phyloP scores from a whole-genome alignment of 2,888 invertebrate species.

The Phorcus lineatus region DNA sequence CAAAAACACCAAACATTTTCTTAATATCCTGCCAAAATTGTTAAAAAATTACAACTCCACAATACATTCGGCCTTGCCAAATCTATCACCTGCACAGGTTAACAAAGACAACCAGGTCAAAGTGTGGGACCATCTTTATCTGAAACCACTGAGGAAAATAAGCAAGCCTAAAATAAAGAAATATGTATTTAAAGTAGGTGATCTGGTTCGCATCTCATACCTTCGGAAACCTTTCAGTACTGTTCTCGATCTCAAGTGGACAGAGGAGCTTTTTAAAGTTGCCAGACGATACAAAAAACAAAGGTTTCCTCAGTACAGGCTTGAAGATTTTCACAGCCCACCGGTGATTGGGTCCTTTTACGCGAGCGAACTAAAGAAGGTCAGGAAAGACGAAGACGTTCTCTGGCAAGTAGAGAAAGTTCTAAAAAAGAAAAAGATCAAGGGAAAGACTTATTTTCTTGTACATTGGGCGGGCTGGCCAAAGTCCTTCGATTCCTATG shows the following conservation, averaged over 20 bases:
- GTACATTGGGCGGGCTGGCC: background rate
- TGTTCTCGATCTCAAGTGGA: background rate
- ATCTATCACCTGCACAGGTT: background rate
- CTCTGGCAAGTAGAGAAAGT: background rate
- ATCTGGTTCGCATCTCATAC: conserved; percentile 16
- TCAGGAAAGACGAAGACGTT: background rate
- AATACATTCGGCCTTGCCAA: background rate
- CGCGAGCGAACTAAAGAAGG: background rate
- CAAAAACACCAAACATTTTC: conserved; percentile 1
- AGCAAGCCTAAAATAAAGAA: background rate
- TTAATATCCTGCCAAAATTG: background rate
- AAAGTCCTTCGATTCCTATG: background rate
- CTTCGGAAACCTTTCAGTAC: background rate
- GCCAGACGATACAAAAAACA: background rate
- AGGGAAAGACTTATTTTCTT: background rate
- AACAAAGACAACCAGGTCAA: background rate
- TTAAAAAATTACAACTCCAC: background rate
- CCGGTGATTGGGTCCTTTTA: background rate
- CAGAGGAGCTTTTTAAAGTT: conserved; percentile 12
- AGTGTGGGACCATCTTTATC: background rate
- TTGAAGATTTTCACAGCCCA: background rate
- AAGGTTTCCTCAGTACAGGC: background rate
- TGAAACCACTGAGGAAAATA: background rate
- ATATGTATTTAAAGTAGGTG: background rate
- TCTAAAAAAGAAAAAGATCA: background rate